phyloP scores from a whole-genome alignment of 1,140 invertebrate species.

The Sarcophaga bullata region DNA sequence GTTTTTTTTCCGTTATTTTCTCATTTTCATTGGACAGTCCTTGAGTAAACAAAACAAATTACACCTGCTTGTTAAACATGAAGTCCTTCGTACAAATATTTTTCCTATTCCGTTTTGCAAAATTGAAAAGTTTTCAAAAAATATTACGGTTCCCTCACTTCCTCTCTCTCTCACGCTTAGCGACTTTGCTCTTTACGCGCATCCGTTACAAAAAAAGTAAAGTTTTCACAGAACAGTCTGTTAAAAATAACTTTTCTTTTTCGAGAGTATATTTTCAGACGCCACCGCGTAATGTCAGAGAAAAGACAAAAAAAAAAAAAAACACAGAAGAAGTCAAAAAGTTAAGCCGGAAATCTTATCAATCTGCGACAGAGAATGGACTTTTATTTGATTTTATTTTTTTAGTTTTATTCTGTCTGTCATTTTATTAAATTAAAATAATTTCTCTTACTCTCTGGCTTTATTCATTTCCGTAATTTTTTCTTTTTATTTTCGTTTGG shows the following conservation, averaged over 20 bases:
- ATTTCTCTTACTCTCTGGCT: neutral
- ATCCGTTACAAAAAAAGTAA: neutral
- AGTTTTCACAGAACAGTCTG: neutral
- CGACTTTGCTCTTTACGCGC: too few species aligned
- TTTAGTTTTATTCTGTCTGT: neutral
- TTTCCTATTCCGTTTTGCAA: neutral
- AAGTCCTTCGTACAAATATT: neutral
- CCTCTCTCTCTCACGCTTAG: too few species aligned
- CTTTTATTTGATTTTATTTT: neutral
- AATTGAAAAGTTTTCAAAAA: neutral
- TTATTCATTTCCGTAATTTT: neutral
- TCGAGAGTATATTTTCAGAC: neutral
- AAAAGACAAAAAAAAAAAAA: too few species aligned
- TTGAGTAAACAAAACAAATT: conserved; percentile 15
- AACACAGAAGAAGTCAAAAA: neutral
- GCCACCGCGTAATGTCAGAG: neutral
- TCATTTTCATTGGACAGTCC: neutral
- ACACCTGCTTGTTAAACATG: conserved; percentile 26
- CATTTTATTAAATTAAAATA: conserved; percentile 2
- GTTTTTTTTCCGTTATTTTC: too few species aligned
- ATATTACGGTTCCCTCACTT: neutral
- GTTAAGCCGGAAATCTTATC: conserved; percentile 26
- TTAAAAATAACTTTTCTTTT: neutral
- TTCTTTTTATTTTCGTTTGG: neutral
- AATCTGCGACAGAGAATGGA: conserved; percentile 9